Percentiles rank a stretch among this genome's conserved stretches.
Evolutionary conservation across 2,888 invertebrate genomes (phyloP).

Genomic region (Ligdia adustata): DNA sequence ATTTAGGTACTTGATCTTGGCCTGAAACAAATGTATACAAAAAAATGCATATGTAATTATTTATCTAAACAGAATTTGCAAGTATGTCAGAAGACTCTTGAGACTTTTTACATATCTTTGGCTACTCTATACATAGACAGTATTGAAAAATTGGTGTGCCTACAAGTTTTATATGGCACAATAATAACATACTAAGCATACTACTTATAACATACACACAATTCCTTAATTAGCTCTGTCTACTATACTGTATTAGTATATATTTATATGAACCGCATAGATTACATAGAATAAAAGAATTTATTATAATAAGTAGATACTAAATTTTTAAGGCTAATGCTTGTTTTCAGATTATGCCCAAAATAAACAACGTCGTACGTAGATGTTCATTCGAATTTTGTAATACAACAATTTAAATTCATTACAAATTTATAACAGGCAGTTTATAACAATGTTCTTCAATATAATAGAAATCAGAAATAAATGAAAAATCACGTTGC

Average conservation of each 20-base stretch:
- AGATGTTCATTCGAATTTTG: constrained; percentile 3
- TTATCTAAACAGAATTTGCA: no score
- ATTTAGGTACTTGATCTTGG: not conserved
- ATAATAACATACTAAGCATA: not conserved
- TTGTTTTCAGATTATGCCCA: constrained; percentile 37
- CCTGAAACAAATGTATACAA: not conserved
- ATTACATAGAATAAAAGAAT: not conserved
- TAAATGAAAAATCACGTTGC: constrained; percentile 24
- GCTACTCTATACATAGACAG: no score
- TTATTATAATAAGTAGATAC: no score
- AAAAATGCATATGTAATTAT: not conserved
- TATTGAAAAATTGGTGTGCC: no score
- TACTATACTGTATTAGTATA: not conserved
- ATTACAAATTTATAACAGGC: constrained; percentile 22
- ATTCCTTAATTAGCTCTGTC: not conserved
- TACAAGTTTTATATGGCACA: no score
- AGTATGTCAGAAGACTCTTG: no score
- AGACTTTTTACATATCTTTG: no score
- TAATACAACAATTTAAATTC: not conserved
- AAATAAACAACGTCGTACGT: constrained; percentile 63
- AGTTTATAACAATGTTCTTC: not conserved
- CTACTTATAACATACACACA: not conserved
- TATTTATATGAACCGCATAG: not conserved
- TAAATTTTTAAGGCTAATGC: no score
- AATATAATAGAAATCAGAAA: not conserved